Evolutionary conservation across 1,140 invertebrate species (phyloP).

Genomic region (Paraescarpia echinospica): DNA sequence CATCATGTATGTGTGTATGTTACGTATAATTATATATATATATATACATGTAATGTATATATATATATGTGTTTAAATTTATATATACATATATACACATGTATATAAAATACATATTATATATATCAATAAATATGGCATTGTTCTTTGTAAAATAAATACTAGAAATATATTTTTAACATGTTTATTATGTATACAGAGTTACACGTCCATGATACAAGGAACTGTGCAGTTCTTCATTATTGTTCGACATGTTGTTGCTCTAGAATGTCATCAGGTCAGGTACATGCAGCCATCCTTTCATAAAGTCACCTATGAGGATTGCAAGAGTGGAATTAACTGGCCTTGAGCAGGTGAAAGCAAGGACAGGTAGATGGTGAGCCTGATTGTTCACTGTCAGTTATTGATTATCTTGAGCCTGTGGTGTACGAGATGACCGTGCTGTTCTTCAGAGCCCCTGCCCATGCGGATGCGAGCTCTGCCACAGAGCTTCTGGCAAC

Average conservation of each 20-base stretch:
- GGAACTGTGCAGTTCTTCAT: neutral
- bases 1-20: no score
- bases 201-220: neutral
- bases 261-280: neutral
- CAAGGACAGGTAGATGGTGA: neutral
- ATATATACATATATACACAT: no score
- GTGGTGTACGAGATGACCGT: neutral
- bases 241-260: neutral
- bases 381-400: neutral
- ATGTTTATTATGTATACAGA: neutral
- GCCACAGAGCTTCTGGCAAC: constrained; percentile 65
- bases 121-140: neutral
- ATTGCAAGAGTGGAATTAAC: neutral
- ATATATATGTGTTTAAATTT: neutral
- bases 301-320: neutral
- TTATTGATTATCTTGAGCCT: neutral
- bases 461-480: constrained; percentile 63
- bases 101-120: no score
- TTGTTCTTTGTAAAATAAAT: neutral
- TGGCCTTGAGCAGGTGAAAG: neutral
- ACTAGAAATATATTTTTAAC: neutral
- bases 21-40: no score
- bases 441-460: constrained; percentile 56
- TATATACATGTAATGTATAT: neutral
- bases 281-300: neutral